Percentiles rank a stretch among this genome's conserved stretches.
Evolutionary conservation across 2,888 invertebrate species (phyloP).

Genomic region (Drosophila eohydei): DNA sequence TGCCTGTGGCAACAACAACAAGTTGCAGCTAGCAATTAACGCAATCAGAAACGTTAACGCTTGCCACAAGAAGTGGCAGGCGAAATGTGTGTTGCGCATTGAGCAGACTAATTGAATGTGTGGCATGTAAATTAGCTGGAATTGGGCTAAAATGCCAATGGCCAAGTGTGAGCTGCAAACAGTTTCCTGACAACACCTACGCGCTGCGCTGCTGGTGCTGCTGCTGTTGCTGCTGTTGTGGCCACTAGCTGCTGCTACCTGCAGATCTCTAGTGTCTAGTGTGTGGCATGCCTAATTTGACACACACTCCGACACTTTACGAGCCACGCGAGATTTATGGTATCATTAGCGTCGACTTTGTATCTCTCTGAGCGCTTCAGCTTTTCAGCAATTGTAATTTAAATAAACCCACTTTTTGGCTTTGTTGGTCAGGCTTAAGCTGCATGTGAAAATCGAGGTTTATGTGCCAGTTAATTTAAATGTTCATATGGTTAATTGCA

Average conservation of each 20-base stretch:
- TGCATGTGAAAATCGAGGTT: slow-evolving; percentile 66
- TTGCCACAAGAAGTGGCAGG: slow-evolving; percentile 27
- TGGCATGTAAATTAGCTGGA: slow-evolving; percentile 45
- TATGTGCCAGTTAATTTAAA: slow-evolving; percentile 66
- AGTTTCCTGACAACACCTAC: slow-evolving; percentile 16
- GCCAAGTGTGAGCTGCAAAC: slow-evolving; percentile 21
- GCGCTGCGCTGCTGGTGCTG: background rate
- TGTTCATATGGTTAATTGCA: slow-evolving; percentile 66
- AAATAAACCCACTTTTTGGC: slow-evolving; percentile 53
- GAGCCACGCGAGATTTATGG: slow-evolving; percentile 64
- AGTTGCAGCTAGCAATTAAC: slow-evolving; percentile 38
- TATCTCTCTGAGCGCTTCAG: slow-evolving; percentile 15
- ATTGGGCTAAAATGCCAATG: slow-evolving; percentile 53
- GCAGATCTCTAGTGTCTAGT: slow-evolving; percentile 6
- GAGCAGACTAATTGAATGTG: slow-evolving; percentile 54
- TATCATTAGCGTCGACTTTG: slow-evolving; percentile 61
- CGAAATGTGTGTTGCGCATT: slow-evolving; percentile 42
- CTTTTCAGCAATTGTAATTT: slow-evolving; percentile 47
- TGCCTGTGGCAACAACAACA: slow-evolving; percentile 14
- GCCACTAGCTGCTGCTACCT: slow-evolving; percentile 16
- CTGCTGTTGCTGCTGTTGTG: background rate
- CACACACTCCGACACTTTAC: slow-evolving; percentile 58
- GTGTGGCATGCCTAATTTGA: slow-evolving; percentile 62
- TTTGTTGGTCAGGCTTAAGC: slow-evolving; percentile 21
- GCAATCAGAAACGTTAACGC: slow-evolving; percentile 41